These are phyloP conservation scores for Drosophila mayaguana DNA, from an alignment of 2,888 invertebrate species.

Conservation along the genomic window DNA sequence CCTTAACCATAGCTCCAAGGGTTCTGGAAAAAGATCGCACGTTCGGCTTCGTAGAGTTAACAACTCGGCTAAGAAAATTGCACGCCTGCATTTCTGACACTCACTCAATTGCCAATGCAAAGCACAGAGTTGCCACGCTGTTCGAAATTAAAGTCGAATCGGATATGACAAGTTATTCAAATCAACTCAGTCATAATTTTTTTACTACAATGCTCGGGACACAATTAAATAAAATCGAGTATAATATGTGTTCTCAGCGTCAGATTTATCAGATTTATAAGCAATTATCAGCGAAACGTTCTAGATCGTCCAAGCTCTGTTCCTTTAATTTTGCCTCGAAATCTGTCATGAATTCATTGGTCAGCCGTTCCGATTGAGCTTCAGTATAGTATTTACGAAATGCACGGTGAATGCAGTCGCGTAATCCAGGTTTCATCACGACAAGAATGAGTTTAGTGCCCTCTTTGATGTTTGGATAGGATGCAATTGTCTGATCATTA, in stretches of 20 bases:
- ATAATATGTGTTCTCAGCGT: slow-evolving; percentile 7
- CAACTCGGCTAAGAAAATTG: slow-evolving; percentile 68
- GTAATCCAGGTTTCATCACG: slow-evolving; percentile 89
- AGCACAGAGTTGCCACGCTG: slow-evolving; percentile 58
- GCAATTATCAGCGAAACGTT: slow-evolving; percentile 79
- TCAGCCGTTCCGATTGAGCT: slow-evolving; percentile 86
- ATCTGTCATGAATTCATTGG: slow-evolving; percentile 82
- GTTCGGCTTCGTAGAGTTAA: slow-evolving; percentile 60
- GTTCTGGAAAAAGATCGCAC: slow-evolving; percentile 79
- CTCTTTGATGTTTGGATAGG: slow-evolving; percentile 90
- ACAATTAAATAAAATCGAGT: slow-evolving; percentile 26
- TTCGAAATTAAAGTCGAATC: slow-evolving; percentile 12
- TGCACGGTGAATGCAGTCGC: slow-evolving; percentile 86
- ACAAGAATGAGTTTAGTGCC: slow-evolving; percentile 91
- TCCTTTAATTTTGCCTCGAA: slow-evolving; percentile 82
- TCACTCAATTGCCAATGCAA: slow-evolving; percentile 38
- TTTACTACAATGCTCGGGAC: slow-evolving; percentile 28
- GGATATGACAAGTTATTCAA: slow-evolving; percentile 12
- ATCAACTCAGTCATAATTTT: slow-evolving; percentile 16
- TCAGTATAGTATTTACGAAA: slow-evolving; percentile 87
- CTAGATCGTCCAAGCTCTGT: slow-evolving; percentile 84
- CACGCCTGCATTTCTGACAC: slow-evolving; percentile 68
- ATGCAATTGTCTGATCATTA: slow-evolving; percentile 89
- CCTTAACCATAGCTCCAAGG: slow-evolving; percentile 83
- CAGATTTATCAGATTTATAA: slow-evolving; percentile 34